Base-by-base conservation (phyloP, 2,113 vertebrate genomes). In the Alosa alosa region DNA sequence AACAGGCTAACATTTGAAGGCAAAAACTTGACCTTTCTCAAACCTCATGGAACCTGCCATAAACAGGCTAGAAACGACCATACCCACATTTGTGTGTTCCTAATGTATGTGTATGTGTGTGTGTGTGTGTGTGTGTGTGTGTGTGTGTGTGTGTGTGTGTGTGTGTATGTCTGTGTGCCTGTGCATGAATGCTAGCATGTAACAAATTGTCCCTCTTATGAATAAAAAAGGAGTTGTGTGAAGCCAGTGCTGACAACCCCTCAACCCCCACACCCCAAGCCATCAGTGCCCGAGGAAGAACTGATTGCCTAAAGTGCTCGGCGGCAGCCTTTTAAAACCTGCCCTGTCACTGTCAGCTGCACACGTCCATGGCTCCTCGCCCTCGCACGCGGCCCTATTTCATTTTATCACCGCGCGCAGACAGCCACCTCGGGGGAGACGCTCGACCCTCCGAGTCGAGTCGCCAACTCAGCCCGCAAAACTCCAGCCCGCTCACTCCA, bases 361-460 rank as follows among this genome's bases (percentile, higher is more conserved):
- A 86, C 86, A 86, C 10, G 46, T 64, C 31, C 86, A 22, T 18
- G 81, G 18, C 75, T 47, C 22, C 39, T 46, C 84, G 4, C n/a
- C 4, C 60, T 64, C 60, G 11, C 47, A 49, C n/a, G 60, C 64
- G 3, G 10, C 83, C 88, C 83, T 90, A 87, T 89, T 86, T 88
- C 13, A 87, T 87, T 90, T 87, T 82, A 89, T 88, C n/a, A 36
- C 81, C 52, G 81, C 82, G 85, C 87, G 88, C 87, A 90, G 84
- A 86, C 82, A 85, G 50, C 88, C 86, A 90, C 87, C 88, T 85
- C 86, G 55, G 49, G n/a, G 78, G 78, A 90, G 50, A 86, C 18
- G 45, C 60, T 45, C 86, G 89, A 89, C 89, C 86, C 85, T 10
- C 31, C 57, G 20, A 31, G n/a, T 31, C 64, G 55, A 60, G 47